Percentiles rank a stretch among this genome's conserved stretches.
These are phyloP conservation scores for Sminthopsis crassicaudata DNA, from an alignment of 2,113 vertebrate genomes.

Conservation along the genomic window DNA sequence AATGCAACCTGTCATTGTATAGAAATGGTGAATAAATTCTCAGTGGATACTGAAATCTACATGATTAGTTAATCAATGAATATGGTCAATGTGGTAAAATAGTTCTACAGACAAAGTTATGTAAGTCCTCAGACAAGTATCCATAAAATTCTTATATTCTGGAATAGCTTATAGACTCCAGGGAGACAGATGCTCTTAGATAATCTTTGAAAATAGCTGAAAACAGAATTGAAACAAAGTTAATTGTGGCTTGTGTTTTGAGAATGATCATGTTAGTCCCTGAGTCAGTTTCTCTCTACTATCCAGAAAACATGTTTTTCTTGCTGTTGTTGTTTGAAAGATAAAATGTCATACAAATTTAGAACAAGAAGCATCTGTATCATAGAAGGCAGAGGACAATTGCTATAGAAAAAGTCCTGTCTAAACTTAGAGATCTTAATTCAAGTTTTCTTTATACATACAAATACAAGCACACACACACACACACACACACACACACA, in stretches of 20 bases:
- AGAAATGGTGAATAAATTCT: background rate
- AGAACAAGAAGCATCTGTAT: background rate
- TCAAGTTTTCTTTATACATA: background rate
- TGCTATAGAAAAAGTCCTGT: background rate
- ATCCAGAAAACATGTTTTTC: background rate
- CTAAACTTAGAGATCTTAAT: background rate
- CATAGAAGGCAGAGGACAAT: background rate
- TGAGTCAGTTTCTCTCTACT: background rate
- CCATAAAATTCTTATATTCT: background rate
- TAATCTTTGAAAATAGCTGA: background rate
- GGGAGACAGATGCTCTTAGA: background rate
- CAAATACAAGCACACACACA: background rate
- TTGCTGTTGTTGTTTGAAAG: background rate
- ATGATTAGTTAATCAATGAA: conserved; percentile 5
- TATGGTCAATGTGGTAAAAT: background rate
- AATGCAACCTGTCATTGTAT: background rate
- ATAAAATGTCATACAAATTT: background rate
- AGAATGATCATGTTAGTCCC: background rate
- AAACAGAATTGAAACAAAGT: background rate
- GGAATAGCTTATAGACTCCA: background rate
- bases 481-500: no score
- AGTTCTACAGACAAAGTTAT: background rate
- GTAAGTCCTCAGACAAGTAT: background rate
- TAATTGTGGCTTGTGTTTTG: background rate
- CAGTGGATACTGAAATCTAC: background rate